Base-by-base conservation (phyloP, 2,113 vertebrate genomes). In the Brachypteracias leptosomus region DNA sequence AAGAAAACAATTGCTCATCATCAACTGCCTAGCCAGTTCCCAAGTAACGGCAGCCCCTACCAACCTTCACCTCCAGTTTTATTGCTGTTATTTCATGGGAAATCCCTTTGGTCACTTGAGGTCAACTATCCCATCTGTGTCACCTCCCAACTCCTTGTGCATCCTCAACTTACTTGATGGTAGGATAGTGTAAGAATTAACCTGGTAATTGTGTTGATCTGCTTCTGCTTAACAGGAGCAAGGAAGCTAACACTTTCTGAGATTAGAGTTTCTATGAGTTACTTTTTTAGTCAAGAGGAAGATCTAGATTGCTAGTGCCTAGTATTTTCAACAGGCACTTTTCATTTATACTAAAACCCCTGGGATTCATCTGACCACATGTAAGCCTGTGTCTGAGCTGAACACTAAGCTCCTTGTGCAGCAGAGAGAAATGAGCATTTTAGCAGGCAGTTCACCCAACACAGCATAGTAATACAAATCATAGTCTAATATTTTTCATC, bases 131-230 rank as follows among this genome's bases (percentile, higher is more conserved):
- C 19, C 26, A 24, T 3, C 20, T 71, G 6, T 47, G 29, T 15
- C 22, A n/a, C 14, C 22, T 58, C 47, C 13, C 12, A 55, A 0
- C 2, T 9, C 2, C 20, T 66, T 35, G 17, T 24, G 17, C 26
- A 16, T 2, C 11, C 5, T 20, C 40, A 65, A 11, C 7, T 7
- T 55, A 3, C 1, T 3, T 0, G 0, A 7, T 63, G n/a, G 31
- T 79, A 42, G 31, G 16, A 0, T 4, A 1, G 4, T 0, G 1
- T 35, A 5, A 62, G 31, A 5, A 95, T 26, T 85, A 61, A 89
- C 91, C 3, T 22, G n/a, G 62, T 78, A 93, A 87, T 57, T 88
- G 74, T 29, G 81, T 83, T 88, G 87, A 90, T 91, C 67, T 80
- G 4, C 11, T 84, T 70, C 51, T 77, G 29, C 40, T 87, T 74